Evolutionary conservation across 2,113 vertebrate genomes (phyloP).

Genomic region (Sylvilagus bachmani): DNA sequence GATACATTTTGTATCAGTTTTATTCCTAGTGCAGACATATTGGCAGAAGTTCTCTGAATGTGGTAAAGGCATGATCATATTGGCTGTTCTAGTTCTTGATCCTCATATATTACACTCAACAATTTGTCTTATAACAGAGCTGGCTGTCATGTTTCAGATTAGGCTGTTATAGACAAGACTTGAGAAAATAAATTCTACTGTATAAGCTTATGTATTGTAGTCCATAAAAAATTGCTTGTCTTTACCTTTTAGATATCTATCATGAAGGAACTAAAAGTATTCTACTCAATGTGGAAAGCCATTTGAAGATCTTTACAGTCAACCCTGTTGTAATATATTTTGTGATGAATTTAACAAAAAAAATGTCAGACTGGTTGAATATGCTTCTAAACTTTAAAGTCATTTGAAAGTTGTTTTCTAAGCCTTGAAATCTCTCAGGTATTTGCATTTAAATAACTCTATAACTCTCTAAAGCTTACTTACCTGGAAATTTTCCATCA

Average conservation of each 20-base stretch:
- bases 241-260: background rate
- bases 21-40: background rate
- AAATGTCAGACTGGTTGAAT: background rate
- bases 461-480: background rate
- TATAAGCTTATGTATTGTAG: background rate
- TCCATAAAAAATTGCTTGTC: background rate
- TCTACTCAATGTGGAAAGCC: background rate
- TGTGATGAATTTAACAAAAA: background rate
- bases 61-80: slow-evolving; percentile 24
- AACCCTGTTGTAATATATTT: background rate
- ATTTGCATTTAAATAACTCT: background rate
- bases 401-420: slow-evolving; percentile 26
- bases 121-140: slow-evolving; percentile 20
- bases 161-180: background rate
- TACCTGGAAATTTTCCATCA: background rate
- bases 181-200: background rate
- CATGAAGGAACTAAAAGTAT: accelerated
- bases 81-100: background rate
- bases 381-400: background rate
- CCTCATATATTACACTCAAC: background rate
- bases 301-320: background rate
- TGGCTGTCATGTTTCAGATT: background rate
- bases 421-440: background rate
- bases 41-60: slow-evolving; percentile 9
- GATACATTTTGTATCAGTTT: slow-evolving; percentile 56